Conservation (phyloP, 1,140 invertebrate species). For the Eupeodes corollae region DNA sequence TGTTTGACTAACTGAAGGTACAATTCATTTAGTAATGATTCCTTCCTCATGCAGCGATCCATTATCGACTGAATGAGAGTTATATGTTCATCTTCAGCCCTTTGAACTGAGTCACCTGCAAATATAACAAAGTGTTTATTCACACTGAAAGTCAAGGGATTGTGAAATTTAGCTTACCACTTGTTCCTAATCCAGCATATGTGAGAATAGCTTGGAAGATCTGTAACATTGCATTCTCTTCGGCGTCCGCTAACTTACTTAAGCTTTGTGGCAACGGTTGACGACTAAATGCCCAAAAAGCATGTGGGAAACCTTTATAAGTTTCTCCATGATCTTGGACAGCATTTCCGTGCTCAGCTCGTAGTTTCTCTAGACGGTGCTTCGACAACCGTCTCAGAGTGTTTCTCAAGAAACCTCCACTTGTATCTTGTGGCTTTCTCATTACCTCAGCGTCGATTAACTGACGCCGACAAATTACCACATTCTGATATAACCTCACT, state of each 20-base stretch:
- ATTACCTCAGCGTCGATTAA: constrained; percentile 75
- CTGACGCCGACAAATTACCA: constrained; percentile 63
- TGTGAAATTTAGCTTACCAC: constrained; percentile 37
- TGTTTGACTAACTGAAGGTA: constrained; percentile 86
- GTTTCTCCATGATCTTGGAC: constrained; percentile 59
- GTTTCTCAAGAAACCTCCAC: constrained; percentile 72
- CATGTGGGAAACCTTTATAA: constrained; percentile 75
- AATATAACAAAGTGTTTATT: constrained; percentile 3
- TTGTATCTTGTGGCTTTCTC: constrained; percentile 65
- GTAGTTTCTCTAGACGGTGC: constrained; percentile 72
- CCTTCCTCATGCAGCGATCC: constrained; percentile 81
- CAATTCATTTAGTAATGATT: constrained; percentile 77
- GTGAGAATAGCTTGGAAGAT: constrained; percentile 65
- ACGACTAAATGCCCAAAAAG: constrained; percentile 84
- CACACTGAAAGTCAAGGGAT: background rate
- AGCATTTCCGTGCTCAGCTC: constrained; percentile 61
- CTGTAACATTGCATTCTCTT: constrained; percentile 74
- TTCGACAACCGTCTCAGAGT: constrained; percentile 79
- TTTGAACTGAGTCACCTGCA: constrained; percentile 24
- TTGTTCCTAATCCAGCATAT: constrained; percentile 73
- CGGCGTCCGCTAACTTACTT: constrained; percentile 70
- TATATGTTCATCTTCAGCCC: constrained; percentile 75
- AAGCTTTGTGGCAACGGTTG: constrained; percentile 68
- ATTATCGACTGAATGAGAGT: constrained; percentile 78
- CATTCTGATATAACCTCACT: constrained; percentile 66